Percentiles rank a stretch among this genome's conserved stretches.
Conservation (phyloP, 2,113 vertebrate species). For the Periophthalmodon schlosseri region DNA sequence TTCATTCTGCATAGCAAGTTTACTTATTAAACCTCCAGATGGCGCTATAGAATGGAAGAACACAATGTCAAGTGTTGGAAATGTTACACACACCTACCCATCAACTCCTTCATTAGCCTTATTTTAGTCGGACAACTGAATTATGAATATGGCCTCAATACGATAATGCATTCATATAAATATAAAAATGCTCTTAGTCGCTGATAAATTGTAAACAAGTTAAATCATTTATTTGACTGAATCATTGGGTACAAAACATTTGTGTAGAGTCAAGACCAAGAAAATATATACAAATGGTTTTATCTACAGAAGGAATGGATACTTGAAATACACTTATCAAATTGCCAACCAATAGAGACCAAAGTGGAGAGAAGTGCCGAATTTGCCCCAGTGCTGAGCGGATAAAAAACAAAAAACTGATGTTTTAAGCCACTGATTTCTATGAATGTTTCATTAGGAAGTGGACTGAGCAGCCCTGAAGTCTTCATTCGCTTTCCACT, state of each 20-base stretch:
- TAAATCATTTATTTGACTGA: conserved; percentile 59
- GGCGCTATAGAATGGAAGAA: too few relatives aligned
- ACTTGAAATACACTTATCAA: conserved; percentile 23
- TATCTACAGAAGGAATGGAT: conserved; percentile 69
- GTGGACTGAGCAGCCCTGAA: conserved; percentile 17
- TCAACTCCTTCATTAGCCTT: too few relatives aligned
- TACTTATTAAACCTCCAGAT: too few relatives aligned
- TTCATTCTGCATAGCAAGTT: too few relatives aligned
- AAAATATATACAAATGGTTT: conserved; percentile 71
- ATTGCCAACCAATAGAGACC: conserved; percentile 16
- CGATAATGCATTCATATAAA: too few relatives aligned
- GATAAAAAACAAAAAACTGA: background rate
- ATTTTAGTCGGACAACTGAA: too few relatives aligned
- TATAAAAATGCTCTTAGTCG: background rate
- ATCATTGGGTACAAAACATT: conserved; percentile 62
- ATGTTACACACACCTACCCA: too few relatives aligned
- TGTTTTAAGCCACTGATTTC: background rate
- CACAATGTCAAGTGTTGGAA: too few relatives aligned
- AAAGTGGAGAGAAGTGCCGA: conserved; percentile 27
- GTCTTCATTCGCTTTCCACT: conserved; percentile 24
- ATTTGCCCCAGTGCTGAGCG: conserved; percentile 6
- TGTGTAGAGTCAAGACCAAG: conserved; percentile 32
- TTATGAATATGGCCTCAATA: too few relatives aligned
- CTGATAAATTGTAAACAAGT: conserved; percentile 22
- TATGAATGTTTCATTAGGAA: background rate